Evolutionary conservation across 2,797 vertebrate species (phyloP), one percentile per base, ranked within the genome.

Genomic region (Argyrosomus regius): DNA sequence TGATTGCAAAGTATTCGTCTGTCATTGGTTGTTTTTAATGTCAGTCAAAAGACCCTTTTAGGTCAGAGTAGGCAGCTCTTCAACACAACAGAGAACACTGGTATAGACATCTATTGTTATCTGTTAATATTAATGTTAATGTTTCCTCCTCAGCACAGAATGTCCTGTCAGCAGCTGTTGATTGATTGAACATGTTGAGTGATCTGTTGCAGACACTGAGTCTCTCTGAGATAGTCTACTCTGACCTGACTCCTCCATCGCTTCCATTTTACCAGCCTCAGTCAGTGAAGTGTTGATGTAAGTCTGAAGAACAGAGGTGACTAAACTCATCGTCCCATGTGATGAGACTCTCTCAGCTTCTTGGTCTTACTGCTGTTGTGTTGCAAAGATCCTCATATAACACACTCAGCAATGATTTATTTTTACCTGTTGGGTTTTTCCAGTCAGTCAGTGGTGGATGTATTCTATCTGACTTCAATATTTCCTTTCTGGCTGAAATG

Each of bases 221-320:
- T 45, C 78, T 75, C 62, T 78, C 72, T 57, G 68, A 57, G 75
- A 88, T 78, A 62, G 72, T 62, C 66, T 2, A 17, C 64, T 67
- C 68, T 74, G 82, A 77, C 87, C 81, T 3, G 68, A 68, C 82
- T 43, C 10, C 63, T 65, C 80, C 59, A 1, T 63, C 18, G 68
- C 82, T 66, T 80, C 72, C 26, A 43, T 78, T 83, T 89, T 86
- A 90, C 87, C 90, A 84, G 87, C 64, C n/a, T 59, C 75, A 49
- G 56, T 59, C 82, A 2, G 71, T 9, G 49, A 82, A 85, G 91
- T 88, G 91, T 77, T 89, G 88, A 90, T 64, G 84, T 85, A 88
- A 83, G 62, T 50, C 84, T 5, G 72, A 83, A 70, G 80, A 59
- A 13, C n/a, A 16, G 66, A 79, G 80, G 72, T 54, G 80, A 76